Evolutionary conservation across 2,113 vertebrate species (phyloP).

Genomic region (Grammatotria lemairii): DNA sequence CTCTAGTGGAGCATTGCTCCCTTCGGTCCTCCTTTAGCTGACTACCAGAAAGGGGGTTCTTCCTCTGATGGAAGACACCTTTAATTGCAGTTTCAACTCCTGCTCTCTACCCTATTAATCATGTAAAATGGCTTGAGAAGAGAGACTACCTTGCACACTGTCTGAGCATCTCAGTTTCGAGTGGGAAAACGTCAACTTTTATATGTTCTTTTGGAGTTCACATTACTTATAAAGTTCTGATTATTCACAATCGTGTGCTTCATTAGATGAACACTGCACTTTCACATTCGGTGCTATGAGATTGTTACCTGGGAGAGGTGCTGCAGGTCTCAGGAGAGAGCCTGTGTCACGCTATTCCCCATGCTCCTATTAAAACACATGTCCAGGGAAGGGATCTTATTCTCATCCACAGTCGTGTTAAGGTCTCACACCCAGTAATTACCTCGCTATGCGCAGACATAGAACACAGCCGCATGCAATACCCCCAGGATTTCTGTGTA

Average conservation of each 20-base stretch:
- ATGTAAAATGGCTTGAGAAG: conserved; percentile 35
- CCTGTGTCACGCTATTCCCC: conserved; percentile 60
- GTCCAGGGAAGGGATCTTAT: conserved; percentile 41
- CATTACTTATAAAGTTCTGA: not conserved
- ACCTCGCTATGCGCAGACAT: conserved; percentile 8
- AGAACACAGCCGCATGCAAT: conserved; percentile 25
- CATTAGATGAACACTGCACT: conserved; percentile 30
- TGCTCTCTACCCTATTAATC: conserved; percentile 43
- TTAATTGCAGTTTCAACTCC: conserved; percentile 60
- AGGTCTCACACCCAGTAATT: conserved; percentile 56
- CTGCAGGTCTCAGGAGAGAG: conserved; percentile 26
- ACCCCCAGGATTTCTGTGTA: not conserved
- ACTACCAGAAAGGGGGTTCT: conserved; percentile 44
- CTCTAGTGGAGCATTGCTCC: conserved; percentile 50
- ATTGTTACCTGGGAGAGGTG: conserved; percentile 47
- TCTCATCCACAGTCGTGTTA: conserved; percentile 22
- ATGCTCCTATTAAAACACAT: conserved; percentile 58
- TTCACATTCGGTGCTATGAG: conserved; percentile 8
- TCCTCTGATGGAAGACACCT: conserved; percentile 52
- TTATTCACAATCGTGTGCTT: conserved; percentile 24
- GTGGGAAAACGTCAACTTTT: conserved; percentile 9
- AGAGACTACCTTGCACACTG: not conserved
- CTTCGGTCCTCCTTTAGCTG: conserved; percentile 45
- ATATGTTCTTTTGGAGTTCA: not conserved
- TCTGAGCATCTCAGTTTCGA: not conserved